Conservation (phyloP, 2,888 invertebrate genomes). For the Bellardia pandia region DNA sequence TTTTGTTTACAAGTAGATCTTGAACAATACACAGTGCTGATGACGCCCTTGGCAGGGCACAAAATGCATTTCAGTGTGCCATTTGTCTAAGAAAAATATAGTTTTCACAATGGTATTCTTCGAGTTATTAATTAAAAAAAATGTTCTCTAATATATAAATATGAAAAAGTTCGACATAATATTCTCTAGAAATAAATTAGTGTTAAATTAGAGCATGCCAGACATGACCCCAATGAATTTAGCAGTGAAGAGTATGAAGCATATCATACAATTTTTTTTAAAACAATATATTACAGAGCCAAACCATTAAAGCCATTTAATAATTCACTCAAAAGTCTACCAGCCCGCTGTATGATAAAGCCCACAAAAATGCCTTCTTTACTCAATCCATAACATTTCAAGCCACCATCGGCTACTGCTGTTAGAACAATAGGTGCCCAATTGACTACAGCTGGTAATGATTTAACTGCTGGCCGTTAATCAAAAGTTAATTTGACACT, state of each 20-base stretch:
- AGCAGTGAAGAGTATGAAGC: slow-evolving; percentile 93
- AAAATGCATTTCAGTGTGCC: no score
- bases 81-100: no score
- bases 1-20: no score
- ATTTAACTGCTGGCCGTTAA: slow-evolving; percentile 80
- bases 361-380: slow-evolving; percentile 85
- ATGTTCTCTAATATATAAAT: no score
- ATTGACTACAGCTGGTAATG: slow-evolving; percentile 74
- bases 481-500: slow-evolving; percentile 83
- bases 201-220: slow-evolving; percentile 88
- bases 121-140: no score
- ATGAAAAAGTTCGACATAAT: no score
- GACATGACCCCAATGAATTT: slow-evolving; percentile 95
- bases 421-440: slow-evolving; percentile 71
- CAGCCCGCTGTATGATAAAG: slow-evolving; percentile 88
- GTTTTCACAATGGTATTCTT: no score
- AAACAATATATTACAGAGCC: slow-evolving; percentile 85
- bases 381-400: slow-evolving; percentile 85
- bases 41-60: no score
- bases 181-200: no score
- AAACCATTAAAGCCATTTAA: slow-evolving; percentile 90
- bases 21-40: no score
- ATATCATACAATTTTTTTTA: slow-evolving; percentile 90
- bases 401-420: slow-evolving; percentile 82
- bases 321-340: slow-evolving; percentile 88